A percentile compares a stretch with the other conserved stretches of the same genome.
Conservation (phyloP, 2,797 vertebrate genomes). For the Vipera ursinii region DNA sequence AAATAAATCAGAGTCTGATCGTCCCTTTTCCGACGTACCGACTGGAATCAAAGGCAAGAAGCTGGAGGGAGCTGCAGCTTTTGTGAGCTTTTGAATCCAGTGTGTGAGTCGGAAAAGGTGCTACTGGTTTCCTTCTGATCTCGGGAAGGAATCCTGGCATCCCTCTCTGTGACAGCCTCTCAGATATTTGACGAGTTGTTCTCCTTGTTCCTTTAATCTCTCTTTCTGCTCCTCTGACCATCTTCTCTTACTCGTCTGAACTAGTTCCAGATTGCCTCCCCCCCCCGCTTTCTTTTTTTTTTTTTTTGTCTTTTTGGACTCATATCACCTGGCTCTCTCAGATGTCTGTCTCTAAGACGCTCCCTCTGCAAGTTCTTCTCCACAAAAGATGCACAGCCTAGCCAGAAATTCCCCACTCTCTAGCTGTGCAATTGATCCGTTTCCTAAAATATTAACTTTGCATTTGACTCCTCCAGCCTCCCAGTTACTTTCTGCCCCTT, state of each 20-base stretch:
- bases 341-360: not conserved
- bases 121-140: not conserved
- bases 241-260: not conserved
- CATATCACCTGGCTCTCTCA: not conserved
- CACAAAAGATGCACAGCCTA: not conserved
- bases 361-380: not conserved
- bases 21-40: not conserved
- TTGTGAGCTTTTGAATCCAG: not conserved
- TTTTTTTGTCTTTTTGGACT: not conserved
- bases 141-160: not conserved
- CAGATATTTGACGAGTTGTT: not conserved
- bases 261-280: not conserved
- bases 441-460: not conserved
- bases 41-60: not conserved
- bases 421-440: not conserved
- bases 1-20: not conserved
- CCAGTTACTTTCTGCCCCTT: not conserved
- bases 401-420: not conserved
- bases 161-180: not conserved
- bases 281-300: fast-evolving
- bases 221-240: not conserved
- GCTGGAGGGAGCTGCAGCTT: not conserved
- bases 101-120: not conserved
- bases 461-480: not conserved
- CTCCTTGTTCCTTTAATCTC: not conserved